Conservation (phyloP, 2,888 invertebrate species). For the Tuta absoluta region DNA sequence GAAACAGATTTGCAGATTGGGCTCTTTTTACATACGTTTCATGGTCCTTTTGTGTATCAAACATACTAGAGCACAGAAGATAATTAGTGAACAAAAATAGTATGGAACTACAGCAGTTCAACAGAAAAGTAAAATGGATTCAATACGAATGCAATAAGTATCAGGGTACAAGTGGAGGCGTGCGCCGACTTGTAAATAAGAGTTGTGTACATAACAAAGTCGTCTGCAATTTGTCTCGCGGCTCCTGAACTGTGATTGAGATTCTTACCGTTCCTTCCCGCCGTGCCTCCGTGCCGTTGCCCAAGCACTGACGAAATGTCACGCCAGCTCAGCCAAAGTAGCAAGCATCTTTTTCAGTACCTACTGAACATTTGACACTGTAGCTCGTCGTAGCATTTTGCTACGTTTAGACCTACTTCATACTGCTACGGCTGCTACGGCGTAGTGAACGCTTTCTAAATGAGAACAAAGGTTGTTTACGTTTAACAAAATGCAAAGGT, state of each 20-base stretch:
- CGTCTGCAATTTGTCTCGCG: slow-evolving; percentile 61
- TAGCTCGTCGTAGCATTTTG: background rate
- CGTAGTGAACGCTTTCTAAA: background rate
- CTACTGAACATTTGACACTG: background rate
- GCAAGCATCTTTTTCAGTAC: background rate
- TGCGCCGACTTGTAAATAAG: slow-evolving; percentile 26
- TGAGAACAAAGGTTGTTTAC: background rate
- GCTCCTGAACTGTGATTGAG: slow-evolving; percentile 56
- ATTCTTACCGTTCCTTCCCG: slow-evolving; percentile 56
- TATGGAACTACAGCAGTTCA: no score
- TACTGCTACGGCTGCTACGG: no score
- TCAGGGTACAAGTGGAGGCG: slow-evolving; percentile 24
- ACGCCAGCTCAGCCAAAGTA: background rate
- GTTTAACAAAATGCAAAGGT: background rate
- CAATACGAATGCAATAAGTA: slow-evolving; percentile 26
- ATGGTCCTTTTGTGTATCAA: background rate
- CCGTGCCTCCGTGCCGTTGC: slow-evolving; percentile 45
- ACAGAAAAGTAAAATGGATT: background rate
- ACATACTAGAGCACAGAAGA: background rate
- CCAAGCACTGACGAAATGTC: slow-evolving; percentile 46
- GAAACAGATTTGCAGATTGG: slow-evolving; percentile 6
- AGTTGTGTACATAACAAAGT: slow-evolving; percentile 47
- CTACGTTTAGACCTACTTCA: background rate
- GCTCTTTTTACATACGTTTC: background rate
- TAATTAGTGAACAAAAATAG: background rate